Evolutionary conservation across 2,797 vertebrate species (phyloP).

Genomic region (Heteromormyrus szaboi): DNA sequence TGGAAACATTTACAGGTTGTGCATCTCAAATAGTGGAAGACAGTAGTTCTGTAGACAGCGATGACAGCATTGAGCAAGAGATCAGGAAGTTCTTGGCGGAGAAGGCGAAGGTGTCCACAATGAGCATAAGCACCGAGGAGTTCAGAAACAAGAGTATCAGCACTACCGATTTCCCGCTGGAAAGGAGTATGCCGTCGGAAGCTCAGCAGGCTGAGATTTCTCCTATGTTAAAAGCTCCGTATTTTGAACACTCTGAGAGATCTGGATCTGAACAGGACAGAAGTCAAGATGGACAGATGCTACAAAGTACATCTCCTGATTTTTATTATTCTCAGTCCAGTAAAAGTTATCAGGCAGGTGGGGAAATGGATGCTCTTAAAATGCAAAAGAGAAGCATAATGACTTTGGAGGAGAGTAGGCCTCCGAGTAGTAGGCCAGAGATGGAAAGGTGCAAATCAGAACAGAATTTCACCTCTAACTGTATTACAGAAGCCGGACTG

Average conservation of each 20-base stretch:
- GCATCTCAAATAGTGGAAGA: conserved; percentile 55
- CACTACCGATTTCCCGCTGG: conserved; percentile 10
- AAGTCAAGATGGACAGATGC: neutral
- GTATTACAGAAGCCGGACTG: conserved; percentile 51
- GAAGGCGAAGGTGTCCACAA: conserved; percentile 75
- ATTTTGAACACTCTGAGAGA: neutral
- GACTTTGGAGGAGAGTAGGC: conserved; percentile 16
- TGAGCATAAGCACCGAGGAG: conserved; percentile 34
- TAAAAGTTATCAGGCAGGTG: neutral
- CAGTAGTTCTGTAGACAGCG: conserved; percentile 84
- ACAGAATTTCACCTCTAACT: conserved; percentile 25
- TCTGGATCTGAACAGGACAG: neutral
- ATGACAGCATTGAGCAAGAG: conserved; percentile 93
- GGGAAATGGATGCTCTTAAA: conserved; percentile 34
- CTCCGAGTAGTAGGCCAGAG: conserved; percentile 21
- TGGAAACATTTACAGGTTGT: neutral
- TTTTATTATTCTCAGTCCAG: neutral
- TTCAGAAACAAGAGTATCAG: conserved; percentile 28
- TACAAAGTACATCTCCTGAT: conserved; percentile 1
- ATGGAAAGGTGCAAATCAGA: conserved; percentile 26
- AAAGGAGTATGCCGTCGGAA: conserved; percentile 44
- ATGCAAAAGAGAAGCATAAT: conserved; percentile 26
- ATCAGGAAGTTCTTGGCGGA: conserved; percentile 85
- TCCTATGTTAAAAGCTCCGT: neutral
- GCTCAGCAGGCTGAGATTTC: conserved; percentile 53